Evolutionary conservation across 1,140 invertebrate genomes (phyloP).

Genomic region (Heliconius melpomene): DNA sequence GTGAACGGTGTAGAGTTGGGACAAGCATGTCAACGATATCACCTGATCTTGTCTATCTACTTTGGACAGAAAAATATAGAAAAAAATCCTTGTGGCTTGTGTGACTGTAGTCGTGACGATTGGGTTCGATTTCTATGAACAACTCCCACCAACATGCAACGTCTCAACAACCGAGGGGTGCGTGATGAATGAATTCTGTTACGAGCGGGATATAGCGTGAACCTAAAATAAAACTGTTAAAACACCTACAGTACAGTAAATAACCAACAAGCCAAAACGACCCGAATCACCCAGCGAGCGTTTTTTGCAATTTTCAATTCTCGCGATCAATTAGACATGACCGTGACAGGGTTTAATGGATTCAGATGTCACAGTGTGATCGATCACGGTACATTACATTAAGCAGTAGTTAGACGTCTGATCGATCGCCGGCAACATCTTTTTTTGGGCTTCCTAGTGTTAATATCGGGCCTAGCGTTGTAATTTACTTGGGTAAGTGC

Average conservation of each 20-base stretch:
- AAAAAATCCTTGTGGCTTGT: too few species aligned
- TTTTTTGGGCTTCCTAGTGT: conserved; percentile 8
- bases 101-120: too few species aligned
- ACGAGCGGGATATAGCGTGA: neutral
- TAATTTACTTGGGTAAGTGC: conserved; percentile 6
- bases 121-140: too few species aligned
- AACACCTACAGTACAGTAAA: neutral
- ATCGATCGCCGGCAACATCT: conserved; percentile 54
- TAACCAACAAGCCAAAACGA: neutral
- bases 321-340: conserved; percentile 70
- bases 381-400: conserved; percentile 69
- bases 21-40: too few species aligned
- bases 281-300: neutral
- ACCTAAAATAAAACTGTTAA: neutral
- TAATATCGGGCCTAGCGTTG: conserved; percentile 7
- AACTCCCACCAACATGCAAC: too few species aligned
- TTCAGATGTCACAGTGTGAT: conserved; percentile 67
- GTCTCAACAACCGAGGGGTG: too few species aligned
- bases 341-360: conserved; percentile 66
- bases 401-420: conserved; percentile 62
- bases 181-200: too few species aligned
- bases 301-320: conserved; percentile 61
- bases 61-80: too few species aligned
- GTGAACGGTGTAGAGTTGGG: too few species aligned
- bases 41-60: too few species aligned